These are phyloP conservation scores for Colossoma macropomum DNA, from an alignment of 2,113 vertebrate genomes.

Conservation along the genomic window DNA sequence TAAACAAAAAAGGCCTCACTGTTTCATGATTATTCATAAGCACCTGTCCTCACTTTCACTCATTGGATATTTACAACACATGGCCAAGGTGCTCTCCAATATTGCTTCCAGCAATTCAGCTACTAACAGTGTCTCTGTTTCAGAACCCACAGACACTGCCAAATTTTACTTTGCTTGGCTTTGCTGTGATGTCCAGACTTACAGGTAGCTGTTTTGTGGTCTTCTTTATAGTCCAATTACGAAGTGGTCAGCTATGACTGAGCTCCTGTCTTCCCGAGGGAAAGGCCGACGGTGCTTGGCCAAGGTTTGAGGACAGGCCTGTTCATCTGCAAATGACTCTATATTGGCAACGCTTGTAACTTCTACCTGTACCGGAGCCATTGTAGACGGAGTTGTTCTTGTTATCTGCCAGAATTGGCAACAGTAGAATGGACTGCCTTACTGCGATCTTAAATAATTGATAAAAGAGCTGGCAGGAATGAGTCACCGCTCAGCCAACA, in stretches of 20 bases:
- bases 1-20: background rate
- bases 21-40: conserved; percentile 6
- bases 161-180: background rate
- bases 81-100: background rate
- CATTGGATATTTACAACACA: background rate
- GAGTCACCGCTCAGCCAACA: conserved; percentile 21
- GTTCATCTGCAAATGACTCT: background rate
- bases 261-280: background rate
- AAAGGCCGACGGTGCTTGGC: background rate
- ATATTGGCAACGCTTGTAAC: background rate
- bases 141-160: background rate
- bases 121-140: background rate
- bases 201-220: background rate
- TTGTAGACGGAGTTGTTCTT: background rate
- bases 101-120: background rate
- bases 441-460: conserved; percentile 23
- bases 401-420: conserved; percentile 5
- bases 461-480: conserved; percentile 14
- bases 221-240: background rate
- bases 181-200: background rate
- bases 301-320: background rate
- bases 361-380: background rate
- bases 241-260: background rate
- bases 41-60: conserved; percentile 3
- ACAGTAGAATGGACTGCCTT: background rate